Evolutionary conservation across 2,113 vertebrate genomes (phyloP).

Genomic region (Rana temporaria): DNA sequence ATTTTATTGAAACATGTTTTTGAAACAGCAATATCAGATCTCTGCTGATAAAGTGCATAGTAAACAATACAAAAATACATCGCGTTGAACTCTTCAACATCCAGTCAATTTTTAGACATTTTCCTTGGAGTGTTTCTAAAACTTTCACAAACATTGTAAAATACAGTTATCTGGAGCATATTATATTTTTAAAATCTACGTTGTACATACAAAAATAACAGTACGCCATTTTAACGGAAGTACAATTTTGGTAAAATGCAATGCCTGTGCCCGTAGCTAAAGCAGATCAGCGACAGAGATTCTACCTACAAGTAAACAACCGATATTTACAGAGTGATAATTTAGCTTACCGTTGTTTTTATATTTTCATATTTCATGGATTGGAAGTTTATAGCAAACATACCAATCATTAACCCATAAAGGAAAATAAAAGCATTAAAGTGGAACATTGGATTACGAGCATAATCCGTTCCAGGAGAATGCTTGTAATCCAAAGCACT

Average conservation of each 20-base stretch:
- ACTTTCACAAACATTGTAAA: background rate
- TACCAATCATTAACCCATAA: too few species aligned
- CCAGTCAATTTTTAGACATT: background rate
- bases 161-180: background rate
- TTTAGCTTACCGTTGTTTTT: too few species aligned
- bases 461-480: too few species aligned
- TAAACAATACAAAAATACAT: conserved; percentile 33
- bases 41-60: conserved; percentile 37
- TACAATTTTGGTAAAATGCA: background rate
- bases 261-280: too few species aligned
- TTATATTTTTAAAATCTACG: background rate
- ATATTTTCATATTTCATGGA: too few species aligned
- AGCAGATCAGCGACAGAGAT: too few species aligned
- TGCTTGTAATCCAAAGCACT: too few species aligned
- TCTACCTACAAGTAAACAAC: too few species aligned
- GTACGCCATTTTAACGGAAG: background rate
- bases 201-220: background rate
- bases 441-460: too few species aligned
- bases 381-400: too few species aligned
- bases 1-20: conserved; percentile 6
- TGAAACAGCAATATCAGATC: conserved; percentile 5
- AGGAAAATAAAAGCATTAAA: too few species aligned
- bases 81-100: background rate
- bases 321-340: too few species aligned
- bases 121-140: background rate